A percentile compares a stretch with the other conserved stretches of the same genome.
Conservation (phyloP, 1,140 invertebrate genomes). For the Drosophila seguyi region DNA sequence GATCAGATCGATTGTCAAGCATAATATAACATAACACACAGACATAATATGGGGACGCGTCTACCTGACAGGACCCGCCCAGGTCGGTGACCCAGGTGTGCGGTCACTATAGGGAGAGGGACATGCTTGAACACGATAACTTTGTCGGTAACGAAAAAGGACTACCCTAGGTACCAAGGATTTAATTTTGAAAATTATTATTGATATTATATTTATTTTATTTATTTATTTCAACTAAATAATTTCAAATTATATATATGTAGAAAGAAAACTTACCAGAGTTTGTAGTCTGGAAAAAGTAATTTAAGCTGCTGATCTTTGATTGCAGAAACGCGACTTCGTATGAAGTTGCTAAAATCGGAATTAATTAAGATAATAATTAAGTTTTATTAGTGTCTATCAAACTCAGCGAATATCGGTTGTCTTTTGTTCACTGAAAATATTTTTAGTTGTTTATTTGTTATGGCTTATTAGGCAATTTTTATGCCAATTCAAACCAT, state of each 20-base stretch:
- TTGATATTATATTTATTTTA: background rate
- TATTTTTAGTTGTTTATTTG: background rate
- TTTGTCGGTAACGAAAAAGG: background rate
- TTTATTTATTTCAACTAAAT: background rate
- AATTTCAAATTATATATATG: background rate
- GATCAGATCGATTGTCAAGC: slow-evolving; percentile 27
- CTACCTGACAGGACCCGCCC: slow-evolving; percentile 57
- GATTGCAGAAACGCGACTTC: slow-evolving; percentile 21
- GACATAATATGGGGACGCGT: slow-evolving; percentile 11
- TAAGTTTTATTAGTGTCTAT: background rate
- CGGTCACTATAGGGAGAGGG: background rate
- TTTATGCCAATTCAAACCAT: background rate
- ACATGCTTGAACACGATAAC: slow-evolving; percentile 55
- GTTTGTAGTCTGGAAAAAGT: background rate
- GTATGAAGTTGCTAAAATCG: slow-evolving; percentile 19
- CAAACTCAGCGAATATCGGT: background rate
- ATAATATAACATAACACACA: too few species aligned
- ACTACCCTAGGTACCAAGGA: background rate
- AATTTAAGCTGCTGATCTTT: background rate
- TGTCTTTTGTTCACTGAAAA: background rate
- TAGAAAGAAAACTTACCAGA: slow-evolving; percentile 20
- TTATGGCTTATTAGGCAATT: background rate
- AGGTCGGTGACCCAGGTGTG: slow-evolving; percentile 61
- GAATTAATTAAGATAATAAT: background rate
- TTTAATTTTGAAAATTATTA: slow-evolving; percentile 1